Evolutionary conservation across 2,888 invertebrate species (phyloP).

Genomic region (Autographa pulchrina): DNA sequence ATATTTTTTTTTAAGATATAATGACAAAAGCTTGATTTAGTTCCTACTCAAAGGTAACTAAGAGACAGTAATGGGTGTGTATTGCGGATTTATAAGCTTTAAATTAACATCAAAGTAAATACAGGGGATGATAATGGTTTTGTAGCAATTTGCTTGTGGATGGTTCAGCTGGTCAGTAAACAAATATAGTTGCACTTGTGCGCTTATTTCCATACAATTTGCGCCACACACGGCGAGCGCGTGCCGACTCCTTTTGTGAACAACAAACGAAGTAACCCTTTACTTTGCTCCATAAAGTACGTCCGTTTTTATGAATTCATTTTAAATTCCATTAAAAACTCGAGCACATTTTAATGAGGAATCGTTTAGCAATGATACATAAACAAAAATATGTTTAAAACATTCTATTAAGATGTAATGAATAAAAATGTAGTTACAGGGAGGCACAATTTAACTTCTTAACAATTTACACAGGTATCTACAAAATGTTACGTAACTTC

Average conservation of each 20-base stretch:
- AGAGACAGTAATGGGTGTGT: no score
- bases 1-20: no score
- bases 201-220: slow-evolving; percentile 85
- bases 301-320: slow-evolving; percentile 28
- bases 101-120: slow-evolving; percentile 52
- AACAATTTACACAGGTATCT: not conserved
- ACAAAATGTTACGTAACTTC: slow-evolving; percentile 26
- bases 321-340: slow-evolving; percentile 19
- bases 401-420: not conserved
- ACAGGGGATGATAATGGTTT: slow-evolving; percentile 36
- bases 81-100: not conserved
- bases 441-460: not conserved
- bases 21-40: no score
- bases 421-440: not conserved
- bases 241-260: slow-evolving; percentile 69
- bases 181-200: slow-evolving; percentile 71
- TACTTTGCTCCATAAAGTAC: slow-evolving; percentile 40
- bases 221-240: slow-evolving; percentile 80
- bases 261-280: slow-evolving; percentile 59
- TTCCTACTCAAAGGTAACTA: no score
- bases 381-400: not conserved
- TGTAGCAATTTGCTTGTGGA: slow-evolving; percentile 59
- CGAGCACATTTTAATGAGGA: slow-evolving; percentile 11
- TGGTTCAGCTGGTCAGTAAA: slow-evolving; percentile 56
- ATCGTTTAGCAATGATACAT: not conserved